Base-by-base conservation (phyloP, 2,797 vertebrate species). In the Melanotaenia maccullochi region DNA sequence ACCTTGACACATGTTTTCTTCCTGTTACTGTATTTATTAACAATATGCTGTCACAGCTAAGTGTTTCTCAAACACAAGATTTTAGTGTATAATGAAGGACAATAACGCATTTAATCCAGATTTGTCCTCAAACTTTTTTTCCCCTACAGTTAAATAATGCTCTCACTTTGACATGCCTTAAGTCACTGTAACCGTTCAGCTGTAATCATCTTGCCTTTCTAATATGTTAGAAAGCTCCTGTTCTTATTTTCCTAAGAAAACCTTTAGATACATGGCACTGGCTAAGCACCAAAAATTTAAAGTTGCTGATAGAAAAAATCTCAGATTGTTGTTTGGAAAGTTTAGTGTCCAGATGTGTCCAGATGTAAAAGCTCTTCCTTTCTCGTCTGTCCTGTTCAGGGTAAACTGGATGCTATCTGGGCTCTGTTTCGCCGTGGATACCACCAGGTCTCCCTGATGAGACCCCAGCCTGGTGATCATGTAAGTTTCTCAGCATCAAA, bases 381-480 rank as follows among this genome's bases (percentile, higher is more conserved):
- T 57, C 60, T 51, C 18, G 5, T 83, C 65, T 73, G 18, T 78
- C 66, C 9, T 54, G 1, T 91, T 47, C 79, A 99, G 97, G 96
- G 94, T 36, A 96, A 96, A 90, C 93, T 98, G 81, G 96, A 97
- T 57, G 94, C 95, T 1, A 91, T 97, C 52, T 96, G 93, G 95
- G 95, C 95, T 79, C 93, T 96, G 89, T 94, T 96, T 85, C 95
- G 95, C 18, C 94, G 94, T 36, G 95, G 94, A 16, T 97, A 96
- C 36, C 95, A 96, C 89, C 97, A 97, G 83, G 93, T 96, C 38
- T 96, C 97, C 44, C 86, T 97, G 75, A 97, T 97, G 95, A 96
- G 96, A 79, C 96, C 95, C 0, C 96, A 96, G 64, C 95, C 95
- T 8, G 96, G 95, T 22, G 95, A 96, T 82, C 93, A 96, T 92